Base-by-base conservation (phyloP, 2,797 vertebrate genomes). In the Cyprinella venusta region DNA sequence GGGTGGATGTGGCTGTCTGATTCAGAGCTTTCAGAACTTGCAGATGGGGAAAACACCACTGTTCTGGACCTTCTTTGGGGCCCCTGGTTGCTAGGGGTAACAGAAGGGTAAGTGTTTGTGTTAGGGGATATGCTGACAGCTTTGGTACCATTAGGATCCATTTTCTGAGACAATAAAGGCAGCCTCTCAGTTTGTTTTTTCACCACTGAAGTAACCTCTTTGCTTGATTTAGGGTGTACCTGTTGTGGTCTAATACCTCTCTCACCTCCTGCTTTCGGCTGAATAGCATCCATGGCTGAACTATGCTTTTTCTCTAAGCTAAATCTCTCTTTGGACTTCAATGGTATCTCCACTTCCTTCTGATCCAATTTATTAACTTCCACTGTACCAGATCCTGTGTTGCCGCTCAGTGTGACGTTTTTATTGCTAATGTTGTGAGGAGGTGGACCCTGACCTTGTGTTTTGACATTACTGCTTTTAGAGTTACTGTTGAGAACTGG, bases 151-250 rank as follows among this genome's bases (percentile, higher is more conserved):
- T 98, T 97, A 0, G 93, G 91, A 89, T 97, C 96, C 82, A 95
- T 95, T 90, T 96, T 98, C 88, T 96, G 87, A 85, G 94, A 91
- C 59, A 94, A 94, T 85, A 94, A 84, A 0, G 94, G 93, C 5
- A 94, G 92, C 91, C 96, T 98, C 61, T 94, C 93, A 0, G 94
- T 92, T 87, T 93, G 95, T 76, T 96, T 98, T 80, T 95, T 96
- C 9, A 97, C 94, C 82, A 91, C 90, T 6, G 93, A 89, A 38
- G 94, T 92, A 0, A 90, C 76, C 1, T 96, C 97, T 75, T 94
- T 93, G 16, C 91, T 86, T 26, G 79, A 91, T 90, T 98, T 97
- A 18, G 80, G 75, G 79, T 93, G 91, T 81, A 87, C 83, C 67
- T 92, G 93, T 52, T 91, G 81, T 8, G 85, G 81, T 83, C 95